phyloP scores from a whole-genome alignment of 2,113 vertebrate species.

The Canis aureus region DNA sequence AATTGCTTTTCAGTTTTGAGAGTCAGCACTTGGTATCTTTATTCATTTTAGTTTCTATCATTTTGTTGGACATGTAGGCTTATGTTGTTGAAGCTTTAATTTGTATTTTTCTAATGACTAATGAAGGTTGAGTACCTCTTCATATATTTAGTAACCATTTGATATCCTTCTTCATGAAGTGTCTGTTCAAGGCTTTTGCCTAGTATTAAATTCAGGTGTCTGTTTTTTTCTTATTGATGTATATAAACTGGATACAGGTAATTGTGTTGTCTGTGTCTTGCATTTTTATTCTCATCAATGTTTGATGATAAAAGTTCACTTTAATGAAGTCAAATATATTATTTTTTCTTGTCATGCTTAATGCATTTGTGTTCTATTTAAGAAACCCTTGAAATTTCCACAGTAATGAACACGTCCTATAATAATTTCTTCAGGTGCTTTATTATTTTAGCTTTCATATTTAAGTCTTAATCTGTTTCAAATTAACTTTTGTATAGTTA shows the following conservation, averaged over 20 bases:
- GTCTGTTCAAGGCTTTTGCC: not conserved
- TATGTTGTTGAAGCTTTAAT: constrained; percentile 1
- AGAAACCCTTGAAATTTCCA: not conserved
- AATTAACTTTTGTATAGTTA: not conserved
- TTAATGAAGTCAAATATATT: not conserved
- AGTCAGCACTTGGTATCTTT: not conserved
- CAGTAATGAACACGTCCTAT: not conserved
- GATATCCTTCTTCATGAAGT: not conserved
- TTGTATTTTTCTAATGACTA: constrained; percentile 15
- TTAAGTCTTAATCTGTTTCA: not conserved
- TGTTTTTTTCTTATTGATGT: constrained; percentile 10
- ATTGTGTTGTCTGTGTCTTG: not conserved
- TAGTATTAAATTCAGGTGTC: not conserved
- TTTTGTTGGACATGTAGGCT: not conserved
- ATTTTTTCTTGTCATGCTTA: not conserved
- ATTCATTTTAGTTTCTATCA: not conserved
- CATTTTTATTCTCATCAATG: not conserved
- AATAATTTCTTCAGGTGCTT: not conserved
- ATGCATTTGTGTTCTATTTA: not conserved
- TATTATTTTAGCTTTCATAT: not conserved
- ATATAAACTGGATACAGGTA: not conserved
- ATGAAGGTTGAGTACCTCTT: not conserved
- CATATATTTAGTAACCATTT: not conserved
- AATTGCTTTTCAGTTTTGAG: not conserved
- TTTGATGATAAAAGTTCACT: not conserved